phyloP scores from a whole-genome alignment of 1,140 invertebrate genomes.

The Nautilus pompilius region DNA sequence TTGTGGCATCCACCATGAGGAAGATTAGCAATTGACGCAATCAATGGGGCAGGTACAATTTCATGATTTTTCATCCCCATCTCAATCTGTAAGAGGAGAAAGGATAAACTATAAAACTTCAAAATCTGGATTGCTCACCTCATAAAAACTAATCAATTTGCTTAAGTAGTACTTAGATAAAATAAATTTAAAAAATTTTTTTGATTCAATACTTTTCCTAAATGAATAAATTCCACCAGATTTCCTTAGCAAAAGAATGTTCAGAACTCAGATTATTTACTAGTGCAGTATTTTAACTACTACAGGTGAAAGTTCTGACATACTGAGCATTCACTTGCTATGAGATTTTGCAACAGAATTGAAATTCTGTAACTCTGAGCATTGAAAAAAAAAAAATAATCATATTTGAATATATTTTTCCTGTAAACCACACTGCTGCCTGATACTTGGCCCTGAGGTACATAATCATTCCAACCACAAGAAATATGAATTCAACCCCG shows the following conservation, averaged over 20 bases:
- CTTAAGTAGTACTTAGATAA: neutral
- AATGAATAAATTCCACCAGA: neutral
- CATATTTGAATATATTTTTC: too few species aligned
- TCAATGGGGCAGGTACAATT: constrained; percentile 82
- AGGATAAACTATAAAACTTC: neutral
- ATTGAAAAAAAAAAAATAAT: too few species aligned
- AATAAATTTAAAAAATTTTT: neutral
- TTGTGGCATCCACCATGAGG: constrained; percentile 92
- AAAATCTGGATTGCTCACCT: neutral
- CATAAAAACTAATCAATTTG: neutral
- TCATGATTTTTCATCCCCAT: constrained; percentile 99
- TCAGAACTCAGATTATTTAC: neutral
- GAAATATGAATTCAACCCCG: too few species aligned
- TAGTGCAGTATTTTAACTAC: too few species aligned
- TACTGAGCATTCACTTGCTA: too few species aligned
- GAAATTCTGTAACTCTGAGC: too few species aligned
- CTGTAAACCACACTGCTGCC: too few species aligned
- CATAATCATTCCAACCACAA: too few species aligned
- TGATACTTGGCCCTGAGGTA: too few species aligned
- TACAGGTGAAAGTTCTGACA: too few species aligned
- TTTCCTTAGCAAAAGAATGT: neutral
- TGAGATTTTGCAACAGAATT: too few species aligned
- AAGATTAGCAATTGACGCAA: constrained; percentile 91
- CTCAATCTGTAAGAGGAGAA: constrained; percentile 73
- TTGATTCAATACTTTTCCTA: neutral